Percentiles rank a stretch among this genome's conserved stretches.
These are phyloP conservation scores for Drosophila paranaensis DNA, from an alignment of 2,888 invertebrate genomes.

Conservation along the genomic window DNA sequence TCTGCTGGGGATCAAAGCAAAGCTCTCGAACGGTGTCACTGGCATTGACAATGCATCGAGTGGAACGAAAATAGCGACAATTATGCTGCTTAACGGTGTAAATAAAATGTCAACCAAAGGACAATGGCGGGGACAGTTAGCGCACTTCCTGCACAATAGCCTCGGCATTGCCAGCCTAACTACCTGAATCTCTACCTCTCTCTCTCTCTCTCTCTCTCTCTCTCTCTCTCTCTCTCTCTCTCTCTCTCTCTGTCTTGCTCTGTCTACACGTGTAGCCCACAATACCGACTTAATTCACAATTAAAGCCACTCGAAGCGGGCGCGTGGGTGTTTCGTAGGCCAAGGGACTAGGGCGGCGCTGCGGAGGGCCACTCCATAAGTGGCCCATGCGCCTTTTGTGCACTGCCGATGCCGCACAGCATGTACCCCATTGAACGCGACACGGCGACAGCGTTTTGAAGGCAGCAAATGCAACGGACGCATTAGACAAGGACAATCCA, in stretches of 20 bases:
- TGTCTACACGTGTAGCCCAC: constrained; percentile 68
- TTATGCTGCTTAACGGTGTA: constrained; percentile 72
- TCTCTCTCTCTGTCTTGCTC: constrained; percentile 16
- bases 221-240: background rate
- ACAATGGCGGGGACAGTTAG: constrained; percentile 52
- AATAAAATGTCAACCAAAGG: constrained; percentile 61
- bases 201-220: background rate
- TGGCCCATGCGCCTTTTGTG: constrained; percentile 72
- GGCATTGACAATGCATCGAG: constrained; percentile 80
- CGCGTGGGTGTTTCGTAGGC: constrained; percentile 33
- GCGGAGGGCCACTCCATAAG: constrained; percentile 51
- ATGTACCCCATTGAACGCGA: constrained; percentile 49
- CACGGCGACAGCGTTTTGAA: constrained; percentile 36
- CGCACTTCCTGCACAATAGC: constrained; percentile 69
- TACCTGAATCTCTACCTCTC: constrained; percentile 11
- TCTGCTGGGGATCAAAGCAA: constrained; percentile 71
- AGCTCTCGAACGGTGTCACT: constrained; percentile 65
- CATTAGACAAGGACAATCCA: constrained; percentile 55
- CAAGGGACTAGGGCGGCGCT: background rate
- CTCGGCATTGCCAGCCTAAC: constrained; percentile 66
- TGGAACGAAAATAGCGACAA: constrained; percentile 72
- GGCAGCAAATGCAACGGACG: constrained; percentile 30
- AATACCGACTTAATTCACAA: constrained; percentile 84
- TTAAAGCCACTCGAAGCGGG: constrained; percentile 81
- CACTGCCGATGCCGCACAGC: constrained; percentile 51